phyloP scores from a whole-genome alignment of 1,140 invertebrate species.

The Diabrotica virgifera region DNA sequence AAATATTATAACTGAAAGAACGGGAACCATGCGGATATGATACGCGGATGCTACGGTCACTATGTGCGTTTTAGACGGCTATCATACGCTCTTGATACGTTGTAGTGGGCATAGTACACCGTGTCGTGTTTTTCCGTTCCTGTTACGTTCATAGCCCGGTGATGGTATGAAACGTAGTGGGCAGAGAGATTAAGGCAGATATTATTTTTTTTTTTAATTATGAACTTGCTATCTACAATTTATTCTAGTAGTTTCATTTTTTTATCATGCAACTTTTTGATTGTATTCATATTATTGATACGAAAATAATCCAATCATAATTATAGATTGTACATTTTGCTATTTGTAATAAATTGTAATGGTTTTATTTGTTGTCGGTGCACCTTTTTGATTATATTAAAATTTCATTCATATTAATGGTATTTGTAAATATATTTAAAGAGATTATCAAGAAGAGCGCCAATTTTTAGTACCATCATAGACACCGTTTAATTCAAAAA shows the following conservation, averaged over 20 bases:
- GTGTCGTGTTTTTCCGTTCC: not conserved
- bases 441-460: not conserved
- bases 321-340: not conserved
- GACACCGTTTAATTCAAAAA: conserved; percentile 6
- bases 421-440: not conserved
- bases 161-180: not conserved
- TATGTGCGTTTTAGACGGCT: not conserved
- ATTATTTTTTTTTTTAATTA: too few species aligned
- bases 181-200: too few species aligned
- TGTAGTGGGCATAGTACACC: not conserved
- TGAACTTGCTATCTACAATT: too few species aligned
- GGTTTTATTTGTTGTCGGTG: not conserved
- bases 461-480: not conserved
- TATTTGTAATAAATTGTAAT: not conserved
- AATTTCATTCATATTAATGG: not conserved
- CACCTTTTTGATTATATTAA: not conserved
- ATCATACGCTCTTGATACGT: not conserved
- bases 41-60: not conserved
- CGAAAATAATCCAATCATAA: not conserved
- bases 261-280: not conserved
- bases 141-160: not conserved
- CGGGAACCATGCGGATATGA: too few species aligned
- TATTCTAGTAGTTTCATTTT: too few species aligned
- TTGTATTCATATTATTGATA: not conserved
- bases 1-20: not conserved